Conservation (phyloP, 2,797 vertebrate genomes). For the Anniella stebbinsi region DNA sequence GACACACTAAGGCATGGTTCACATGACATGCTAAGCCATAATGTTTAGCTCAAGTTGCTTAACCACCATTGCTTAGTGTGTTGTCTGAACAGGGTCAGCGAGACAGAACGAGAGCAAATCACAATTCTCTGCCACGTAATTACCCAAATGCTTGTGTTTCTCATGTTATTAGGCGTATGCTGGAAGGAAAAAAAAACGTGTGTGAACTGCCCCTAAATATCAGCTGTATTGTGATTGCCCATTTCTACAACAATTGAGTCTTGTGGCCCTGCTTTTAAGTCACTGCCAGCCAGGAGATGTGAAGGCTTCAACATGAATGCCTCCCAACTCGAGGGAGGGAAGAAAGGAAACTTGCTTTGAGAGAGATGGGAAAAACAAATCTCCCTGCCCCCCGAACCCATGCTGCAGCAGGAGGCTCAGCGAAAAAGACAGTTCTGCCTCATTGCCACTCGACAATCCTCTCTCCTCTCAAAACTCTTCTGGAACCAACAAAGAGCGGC, state of each 20-base stretch:
- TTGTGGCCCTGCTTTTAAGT: constrained; percentile 18
- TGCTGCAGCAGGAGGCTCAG: accelerated
- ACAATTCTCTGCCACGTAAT: neutral
- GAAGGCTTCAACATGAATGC: neutral
- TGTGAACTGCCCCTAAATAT: neutral
- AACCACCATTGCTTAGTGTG: no score
- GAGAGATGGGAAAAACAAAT: neutral
- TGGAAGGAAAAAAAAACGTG: no score
- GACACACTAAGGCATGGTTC: no score
- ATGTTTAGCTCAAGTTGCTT: no score
- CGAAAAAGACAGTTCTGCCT: neutral
- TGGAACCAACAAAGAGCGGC: neutral
- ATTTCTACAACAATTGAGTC: neutral
- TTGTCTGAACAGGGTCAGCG: no score
- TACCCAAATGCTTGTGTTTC: neutral
- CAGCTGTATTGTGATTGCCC: neutral
- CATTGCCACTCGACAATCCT: neutral
- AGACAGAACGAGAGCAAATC: neutral
- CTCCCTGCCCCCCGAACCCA: neutral
- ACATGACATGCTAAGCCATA: no score
- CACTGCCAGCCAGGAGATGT: constrained; percentile 20
- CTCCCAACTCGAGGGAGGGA: constrained; percentile 8
- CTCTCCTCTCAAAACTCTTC: neutral
- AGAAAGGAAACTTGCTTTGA: accelerated
- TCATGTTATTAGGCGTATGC: neutral